Conservation (phyloP, 2,888 invertebrate species). For the Watsonalla binaria region DNA sequence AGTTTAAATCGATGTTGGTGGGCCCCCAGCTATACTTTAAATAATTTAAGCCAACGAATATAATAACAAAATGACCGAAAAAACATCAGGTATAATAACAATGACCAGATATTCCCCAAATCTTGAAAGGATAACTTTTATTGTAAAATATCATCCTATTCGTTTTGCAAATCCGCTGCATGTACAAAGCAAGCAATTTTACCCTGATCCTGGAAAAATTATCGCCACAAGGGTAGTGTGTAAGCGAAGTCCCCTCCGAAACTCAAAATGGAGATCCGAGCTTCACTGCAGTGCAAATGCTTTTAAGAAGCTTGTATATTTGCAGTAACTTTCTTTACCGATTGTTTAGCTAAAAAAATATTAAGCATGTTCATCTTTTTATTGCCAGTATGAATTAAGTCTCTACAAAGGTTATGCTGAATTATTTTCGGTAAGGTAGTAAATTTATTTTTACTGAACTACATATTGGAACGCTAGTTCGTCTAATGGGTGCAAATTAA, state of each 20-base stretch:
- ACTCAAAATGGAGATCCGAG: constrained; percentile 54
- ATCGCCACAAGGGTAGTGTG: constrained; percentile 52
- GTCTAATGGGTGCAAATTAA: no score
- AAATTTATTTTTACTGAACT: no score
- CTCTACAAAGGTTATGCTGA: no score
- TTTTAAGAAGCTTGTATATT: constrained; percentile 17
- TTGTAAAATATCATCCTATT: constrained; percentile 52
- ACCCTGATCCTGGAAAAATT: constrained; percentile 66
- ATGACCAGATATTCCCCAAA: constrained; percentile 23
- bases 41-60: no score
- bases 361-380: no score
- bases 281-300: constrained; percentile 49
- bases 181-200: constrained; percentile 58
- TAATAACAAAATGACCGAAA: constrained; percentile 1
- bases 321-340: no score
- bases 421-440: no score
- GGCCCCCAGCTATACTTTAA: no score
- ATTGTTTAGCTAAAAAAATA: no score
- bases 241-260: constrained; percentile 52
- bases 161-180: constrained; percentile 48
- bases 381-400: no score
- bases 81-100: constrained; percentile 14
- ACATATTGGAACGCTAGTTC: no score
- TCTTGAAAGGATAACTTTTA: constrained; percentile 34
- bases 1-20: no score